Evolutionary conservation across 2,888 invertebrate genomes (phyloP), one percentile per base, ranked within the genome.

Genomic region (Ephialtes manifestator): DNA sequence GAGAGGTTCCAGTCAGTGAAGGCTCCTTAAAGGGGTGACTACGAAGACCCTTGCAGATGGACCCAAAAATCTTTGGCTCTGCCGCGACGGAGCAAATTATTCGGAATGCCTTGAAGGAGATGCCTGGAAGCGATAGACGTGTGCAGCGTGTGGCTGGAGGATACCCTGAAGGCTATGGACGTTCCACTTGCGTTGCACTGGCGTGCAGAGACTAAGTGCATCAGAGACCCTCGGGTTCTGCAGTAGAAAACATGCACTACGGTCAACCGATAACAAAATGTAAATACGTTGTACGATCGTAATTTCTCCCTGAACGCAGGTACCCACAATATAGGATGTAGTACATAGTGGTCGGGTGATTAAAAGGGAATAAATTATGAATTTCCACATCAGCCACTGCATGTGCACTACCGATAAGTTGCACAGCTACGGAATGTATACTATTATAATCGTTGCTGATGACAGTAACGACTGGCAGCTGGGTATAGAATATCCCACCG

Each of bases 1-100:
- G 60, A 15, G 24, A 31, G 35, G n/a, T 46, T 63, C 63, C 18
- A 20, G n/a, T 20, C 48, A 20, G 74, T 28, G 24, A 43, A n/a
- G 28, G 60, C 24, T 46, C 46, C 13, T n/a, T 8, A 60, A 75
- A 63, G 60, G 74, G 48, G n/a, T 43, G 43, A 39, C 20, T 72
- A 24, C n/a, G 5, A 58, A 15, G 71, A 24, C 51, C 71, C 46
- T 24, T 43, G 18, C 18, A 43, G 20, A 46, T n/a, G 28, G 74
- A 28, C 48, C 63, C 31, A 75, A 75, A 75, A 63, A 63, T 63
- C 60, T 60, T 75, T 75, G 48, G 48, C 48, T 63, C 31, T 13
- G 63, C 58, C 28, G 28, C 43, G 58, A 55, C 89, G 84, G 77
- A 88, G 89, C 90, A 90, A 91, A 91, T 91, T 90, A 91, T 91